Base-by-base conservation (phyloP, 2,113 vertebrate species). In the Crotalus tigris region DNA sequence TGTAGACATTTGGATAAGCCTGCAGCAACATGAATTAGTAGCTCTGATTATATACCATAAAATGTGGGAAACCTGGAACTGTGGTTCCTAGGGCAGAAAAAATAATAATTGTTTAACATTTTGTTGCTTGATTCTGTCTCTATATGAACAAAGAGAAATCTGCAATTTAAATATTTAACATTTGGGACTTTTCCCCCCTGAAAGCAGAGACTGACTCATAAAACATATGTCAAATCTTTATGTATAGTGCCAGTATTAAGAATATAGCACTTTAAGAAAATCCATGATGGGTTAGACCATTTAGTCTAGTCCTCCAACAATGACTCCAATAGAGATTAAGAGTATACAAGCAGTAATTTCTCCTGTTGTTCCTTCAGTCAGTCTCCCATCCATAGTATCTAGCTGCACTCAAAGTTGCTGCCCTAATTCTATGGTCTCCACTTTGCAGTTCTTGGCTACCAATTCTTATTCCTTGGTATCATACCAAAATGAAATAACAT, bases 61-160 rank as follows among this genome's bases (percentile, higher is more conserved):
- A 85, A 54, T 90, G 46, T 91, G 87, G 92, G 92, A 95, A 95
- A 89, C 9, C 54, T 49, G 94, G 64, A 88, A 94, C 90, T 85
- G 46, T 23, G 46, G 12, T 92, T 96, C 94, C 39, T 92, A 92
- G 39, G 92, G 49, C 19, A 90, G 91, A 93, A n/a, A 92, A 55
- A 57, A 93, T 88, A 94, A 94, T 88, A 88, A 92, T 26, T 90
- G 58, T 46, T 0, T 0, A 92, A 94, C 46, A 53, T 46, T n/a
- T 13, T 88, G 88, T 51, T 58, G 21, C 90, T 96, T 91, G 90
- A 55, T 64, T 4, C 85, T 88, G 64, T 4, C 94, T 93, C 91
- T 75, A 54, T 69, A 26, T 58, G 85, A 93, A 61, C 93, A 53
- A 95, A 94, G 91, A 89, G 54, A 94, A 91, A 87, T 39, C 12